Conservation (phyloP, 2,797 vertebrate species). For the Cephalopachus bancanus region DNA sequence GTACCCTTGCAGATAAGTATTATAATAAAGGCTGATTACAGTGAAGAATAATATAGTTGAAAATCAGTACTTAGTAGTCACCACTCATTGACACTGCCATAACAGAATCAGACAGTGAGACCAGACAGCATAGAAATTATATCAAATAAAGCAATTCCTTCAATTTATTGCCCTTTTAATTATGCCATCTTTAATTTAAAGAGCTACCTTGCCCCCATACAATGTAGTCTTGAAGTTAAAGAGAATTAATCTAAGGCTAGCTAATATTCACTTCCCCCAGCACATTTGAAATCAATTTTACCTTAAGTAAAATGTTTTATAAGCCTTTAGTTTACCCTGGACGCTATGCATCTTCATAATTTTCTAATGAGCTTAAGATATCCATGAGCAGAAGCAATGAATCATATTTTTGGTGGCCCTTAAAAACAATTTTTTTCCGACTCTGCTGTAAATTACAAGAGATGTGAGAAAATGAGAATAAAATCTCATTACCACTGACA, state of each 20-base stretch:
- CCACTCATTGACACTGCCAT: constrained; percentile 73
- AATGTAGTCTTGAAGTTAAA: constrained; percentile 70
- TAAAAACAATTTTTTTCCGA: constrained; percentile 79
- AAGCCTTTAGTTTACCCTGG: constrained; percentile 81
- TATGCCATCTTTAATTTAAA: constrained; percentile 82
- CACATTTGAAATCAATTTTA: constrained; percentile 83
- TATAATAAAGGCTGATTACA: constrained; percentile 76
- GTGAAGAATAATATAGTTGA: constrained; percentile 74
- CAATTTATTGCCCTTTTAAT: constrained; percentile 85
- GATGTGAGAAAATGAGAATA: constrained; percentile 80
- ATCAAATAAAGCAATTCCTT: constrained; percentile 81
- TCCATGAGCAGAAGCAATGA: constrained; percentile 77
- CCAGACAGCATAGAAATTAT: constrained; percentile 77
- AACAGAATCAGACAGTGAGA: constrained; percentile 78
- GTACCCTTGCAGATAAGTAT: constrained; percentile 79
- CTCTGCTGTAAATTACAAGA: constrained; percentile 81
- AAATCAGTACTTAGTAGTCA: constrained; percentile 48
- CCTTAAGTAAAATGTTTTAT: constrained; percentile 84
- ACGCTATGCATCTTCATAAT: constrained; percentile 80
- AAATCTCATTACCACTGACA: constrained; percentile 83
- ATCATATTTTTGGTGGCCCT: constrained; percentile 81
- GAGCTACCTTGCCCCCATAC: constrained; percentile 62
- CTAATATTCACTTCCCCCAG: constrained; percentile 78
- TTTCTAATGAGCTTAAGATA: constrained; percentile 82
- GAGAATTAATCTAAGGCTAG: constrained; percentile 83